Conservation (phyloP, 2,113 vertebrate genomes). For the Vulpes ferrilata region DNA sequence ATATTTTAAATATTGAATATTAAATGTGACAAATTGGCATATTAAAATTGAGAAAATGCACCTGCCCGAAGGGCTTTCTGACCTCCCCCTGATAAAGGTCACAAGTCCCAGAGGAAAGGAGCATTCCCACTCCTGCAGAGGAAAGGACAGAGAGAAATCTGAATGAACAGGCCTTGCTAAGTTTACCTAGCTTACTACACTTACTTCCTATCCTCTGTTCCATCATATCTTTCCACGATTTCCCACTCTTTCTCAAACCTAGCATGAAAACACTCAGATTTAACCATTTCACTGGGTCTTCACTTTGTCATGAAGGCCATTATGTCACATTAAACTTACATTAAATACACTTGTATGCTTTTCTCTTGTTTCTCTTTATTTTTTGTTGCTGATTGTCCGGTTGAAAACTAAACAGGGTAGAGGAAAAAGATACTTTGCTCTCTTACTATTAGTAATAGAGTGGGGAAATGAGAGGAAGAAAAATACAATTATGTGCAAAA, state of each 20-base stretch:
- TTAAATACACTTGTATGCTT: background rate
- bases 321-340: background rate
- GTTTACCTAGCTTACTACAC: background rate
- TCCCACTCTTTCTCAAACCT: background rate
- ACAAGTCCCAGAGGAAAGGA: background rate
- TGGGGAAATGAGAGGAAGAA: background rate
- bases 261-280: background rate
- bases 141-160: background rate
- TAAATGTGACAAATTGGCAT: background rate
- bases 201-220: background rate
- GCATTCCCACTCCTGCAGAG: background rate
- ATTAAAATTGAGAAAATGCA: background rate
- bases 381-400: background rate
- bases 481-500: background rate
- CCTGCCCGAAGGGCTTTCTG: background rate
- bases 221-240: background rate
- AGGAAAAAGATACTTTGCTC: background rate
- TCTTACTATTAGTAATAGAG: background rate
- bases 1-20: background rate
- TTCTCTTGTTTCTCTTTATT: background rate
- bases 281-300: background rate
- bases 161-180: background rate
- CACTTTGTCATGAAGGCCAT: background rate
- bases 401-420: background rate
- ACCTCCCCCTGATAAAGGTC: background rate